Evolutionary conservation across 2,113 vertebrate species (phyloP).

Genomic region (Rhinolophus sinicus): DNA sequence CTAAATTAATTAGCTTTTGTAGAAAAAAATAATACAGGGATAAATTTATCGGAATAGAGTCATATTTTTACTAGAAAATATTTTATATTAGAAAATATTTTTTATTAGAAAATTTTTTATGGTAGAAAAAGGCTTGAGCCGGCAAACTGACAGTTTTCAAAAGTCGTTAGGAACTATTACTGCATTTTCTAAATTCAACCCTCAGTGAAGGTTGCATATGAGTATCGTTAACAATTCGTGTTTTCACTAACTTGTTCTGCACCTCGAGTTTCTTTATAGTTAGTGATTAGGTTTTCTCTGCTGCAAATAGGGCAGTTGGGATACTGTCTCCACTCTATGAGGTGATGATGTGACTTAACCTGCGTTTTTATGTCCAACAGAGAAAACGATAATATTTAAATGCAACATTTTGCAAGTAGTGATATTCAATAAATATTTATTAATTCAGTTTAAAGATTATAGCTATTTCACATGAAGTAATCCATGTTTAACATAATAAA

Average conservation of each 20-base stretch:
- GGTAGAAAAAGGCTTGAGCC: neutral
- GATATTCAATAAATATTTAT: neutral
- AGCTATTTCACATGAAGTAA: neutral
- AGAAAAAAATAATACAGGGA: neutral
- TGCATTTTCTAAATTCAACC: neutral
- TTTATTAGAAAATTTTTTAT: too few relatives aligned
- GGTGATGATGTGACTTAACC: neutral
- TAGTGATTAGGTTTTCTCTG: neutral
- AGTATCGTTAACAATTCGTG: neutral
- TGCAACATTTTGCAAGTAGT: neutral
- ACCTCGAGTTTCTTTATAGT: neutral
- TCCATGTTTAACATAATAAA: neutral
- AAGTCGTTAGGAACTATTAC: neutral
- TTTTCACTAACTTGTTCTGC: neutral
- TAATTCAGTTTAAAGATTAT: neutral
- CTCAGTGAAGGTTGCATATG: neutral
- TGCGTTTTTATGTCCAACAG: neutral
- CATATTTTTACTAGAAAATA: neutral
- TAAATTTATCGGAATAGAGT: neutral
- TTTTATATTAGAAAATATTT: too few relatives aligned
- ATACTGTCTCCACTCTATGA: neutral
- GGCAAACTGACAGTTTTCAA: neutral
- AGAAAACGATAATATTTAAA: neutral
- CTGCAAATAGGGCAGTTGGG: neutral
- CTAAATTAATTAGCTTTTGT: neutral